These are phyloP conservation scores for Brenthis hecate DNA, from an alignment of 2,888 invertebrate species.

Conservation along the genomic window DNA sequence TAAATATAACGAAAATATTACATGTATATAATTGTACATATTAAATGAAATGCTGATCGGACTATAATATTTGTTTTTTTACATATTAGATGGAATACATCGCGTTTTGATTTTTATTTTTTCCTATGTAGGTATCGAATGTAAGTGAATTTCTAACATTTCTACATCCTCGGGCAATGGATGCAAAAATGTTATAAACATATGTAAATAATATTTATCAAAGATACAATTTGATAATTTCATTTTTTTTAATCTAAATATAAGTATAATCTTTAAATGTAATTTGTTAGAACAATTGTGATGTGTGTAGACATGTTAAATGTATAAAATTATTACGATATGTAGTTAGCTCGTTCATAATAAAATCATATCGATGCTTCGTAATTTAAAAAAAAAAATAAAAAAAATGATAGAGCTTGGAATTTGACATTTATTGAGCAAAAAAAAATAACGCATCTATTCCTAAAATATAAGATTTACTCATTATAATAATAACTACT, in stretches of 20 bases:
- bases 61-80: slow-evolving; percentile 51
- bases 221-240: neutral
- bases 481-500: too few relatives aligned
- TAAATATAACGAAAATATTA: slow-evolving; percentile 42
- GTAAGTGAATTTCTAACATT: slow-evolving; percentile 46
- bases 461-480: too few relatives aligned
- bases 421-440: too few relatives aligned
- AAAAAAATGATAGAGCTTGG: too few relatives aligned
- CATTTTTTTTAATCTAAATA: neutral
- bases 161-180: slow-evolving; percentile 77
- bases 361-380: too few relatives aligned
- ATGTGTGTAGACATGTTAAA: slow-evolving; percentile 6
- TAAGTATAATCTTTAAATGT: neutral
- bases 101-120: neutral
- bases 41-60: slow-evolving; percentile 56
- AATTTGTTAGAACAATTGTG: slow-evolving; percentile 10
- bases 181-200: slow-evolving; percentile 59
- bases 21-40: slow-evolving; percentile 50
- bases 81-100: slow-evolving; percentile 22
- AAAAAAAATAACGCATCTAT: too few relatives aligned
- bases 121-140: neutral
- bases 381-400: too few relatives aligned
- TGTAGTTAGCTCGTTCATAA: too few relatives aligned
- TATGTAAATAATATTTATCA: slow-evolving; percentile 6
- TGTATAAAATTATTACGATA: neutral